phyloP scores from a whole-genome alignment of 2,888 invertebrate genomes.

The Epirrita christyi region DNA sequence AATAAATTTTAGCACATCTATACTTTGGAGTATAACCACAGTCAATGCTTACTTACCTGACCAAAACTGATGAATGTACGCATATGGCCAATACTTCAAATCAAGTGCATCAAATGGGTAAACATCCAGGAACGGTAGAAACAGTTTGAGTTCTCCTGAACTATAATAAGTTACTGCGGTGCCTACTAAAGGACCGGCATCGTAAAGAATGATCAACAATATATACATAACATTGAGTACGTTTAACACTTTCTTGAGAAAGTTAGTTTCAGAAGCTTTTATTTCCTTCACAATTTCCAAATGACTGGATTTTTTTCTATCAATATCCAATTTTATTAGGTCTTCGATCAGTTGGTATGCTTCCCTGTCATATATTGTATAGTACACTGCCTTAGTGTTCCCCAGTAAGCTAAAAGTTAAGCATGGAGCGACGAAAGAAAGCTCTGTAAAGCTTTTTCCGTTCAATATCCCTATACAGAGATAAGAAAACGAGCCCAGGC shows the following conservation, averaged over 20 bases:
- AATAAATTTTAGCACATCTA: too few relatives aligned
- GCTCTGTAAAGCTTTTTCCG: slow-evolving; percentile 31
- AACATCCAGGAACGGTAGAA: slow-evolving; percentile 23
- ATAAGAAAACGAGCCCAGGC: background rate
- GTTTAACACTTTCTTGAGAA: slow-evolving; percentile 8
- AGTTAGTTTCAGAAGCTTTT: slow-evolving; percentile 14
- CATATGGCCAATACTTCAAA: slow-evolving; percentile 43
- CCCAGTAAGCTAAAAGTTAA: slow-evolving; percentile 9
- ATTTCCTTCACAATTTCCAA: background rate
- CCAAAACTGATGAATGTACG: slow-evolving; percentile 45
- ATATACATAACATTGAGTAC: slow-evolving; percentile 16
- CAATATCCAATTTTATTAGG: slow-evolving; percentile 9
- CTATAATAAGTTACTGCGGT: slow-evolving; percentile 12
- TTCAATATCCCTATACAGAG: slow-evolving; percentile 8
- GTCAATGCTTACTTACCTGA: slow-evolving; percentile 39
- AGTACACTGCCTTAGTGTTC: slow-evolving; percentile 8
- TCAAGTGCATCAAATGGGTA: slow-evolving; percentile 44
- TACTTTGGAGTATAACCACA: too few relatives aligned
- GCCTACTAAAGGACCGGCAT: slow-evolving; percentile 5
- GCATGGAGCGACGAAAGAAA: slow-evolving; percentile 33
- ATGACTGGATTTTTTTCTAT: slow-evolving; percentile 2
- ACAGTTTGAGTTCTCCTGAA: slow-evolving; percentile 13
- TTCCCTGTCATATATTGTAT: slow-evolving; percentile 17
- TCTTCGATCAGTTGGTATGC: slow-evolving; percentile 10
- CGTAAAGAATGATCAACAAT: slow-evolving; percentile 10